Evolutionary conservation across 2,113 vertebrate genomes (phyloP), one percentile per base, ranked within the genome.

Genomic region (Saimiri boliviensis): DNA sequence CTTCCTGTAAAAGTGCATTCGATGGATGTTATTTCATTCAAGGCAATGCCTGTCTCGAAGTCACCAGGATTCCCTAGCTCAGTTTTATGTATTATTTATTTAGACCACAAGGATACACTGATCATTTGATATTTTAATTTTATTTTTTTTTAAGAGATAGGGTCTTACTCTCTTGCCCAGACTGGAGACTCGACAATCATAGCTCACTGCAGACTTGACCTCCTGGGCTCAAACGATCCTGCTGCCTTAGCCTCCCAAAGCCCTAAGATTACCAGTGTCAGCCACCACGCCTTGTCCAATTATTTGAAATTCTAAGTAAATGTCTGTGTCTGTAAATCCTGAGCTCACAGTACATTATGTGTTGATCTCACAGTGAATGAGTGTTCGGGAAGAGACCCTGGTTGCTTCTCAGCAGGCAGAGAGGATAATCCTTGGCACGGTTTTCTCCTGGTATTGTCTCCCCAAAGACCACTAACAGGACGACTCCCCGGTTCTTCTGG

Each of bases 301-400:
- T 63, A 63, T 89, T 95, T 95, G 63, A 74, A 93, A 81, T 81
- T 79, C 49, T 76, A 23, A 79, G 37, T 60, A 70, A 54, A n/a
- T 89, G 54, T 63, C 27, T 80, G 20, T 60, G 92, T 49, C 37
- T 71, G 8, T 71, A 88, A 71, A 35, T 94, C 10, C 25, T 85
- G 63, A 95, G 88, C 54, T 89, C 66, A 25, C 6, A 70, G n/a
- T 54, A 21, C 74, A 80, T 70, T 40, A 32, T 49, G 14, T 47
- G 58, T 77, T 54, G 40, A 10, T 82, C 27, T 80, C 63, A 60
- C n/a, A 47, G 79, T 45, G 42, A 68, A 5, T 40, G 42, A 52
- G 21, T 42, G 14, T 70, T 90, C 20, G 68, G 17, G 30, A 63
- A 52, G 45, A 60, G 86, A 77, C 19, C 40, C 52, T 23, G 74